A percentile compares a stretch with the other conserved stretches of the same genome.
Evolutionary conservation across 1,140 invertebrate species (phyloP).

Genomic region (Nilaparvata lugens): DNA sequence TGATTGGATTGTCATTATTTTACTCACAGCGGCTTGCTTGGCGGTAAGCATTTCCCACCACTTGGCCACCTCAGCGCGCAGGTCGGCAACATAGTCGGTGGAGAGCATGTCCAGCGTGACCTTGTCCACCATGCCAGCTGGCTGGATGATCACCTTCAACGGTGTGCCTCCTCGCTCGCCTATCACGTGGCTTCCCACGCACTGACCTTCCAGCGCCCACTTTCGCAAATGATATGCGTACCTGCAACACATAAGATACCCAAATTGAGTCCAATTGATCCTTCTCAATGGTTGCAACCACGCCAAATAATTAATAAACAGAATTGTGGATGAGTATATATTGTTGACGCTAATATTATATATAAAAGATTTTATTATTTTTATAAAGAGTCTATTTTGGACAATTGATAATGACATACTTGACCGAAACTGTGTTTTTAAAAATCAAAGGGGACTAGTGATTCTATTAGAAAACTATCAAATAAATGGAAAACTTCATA

Average conservation of each 20-base stretch:
- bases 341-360: no score
- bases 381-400: no score
- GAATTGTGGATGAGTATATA: no score
- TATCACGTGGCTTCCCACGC: conserved; percentile 59
- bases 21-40: conserved; percentile 15
- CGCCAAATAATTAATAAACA: neutral
- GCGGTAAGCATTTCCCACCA: conserved; percentile 56
- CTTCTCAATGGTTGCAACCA: no score
- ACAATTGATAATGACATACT: no score
- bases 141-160: conserved; percentile 70
- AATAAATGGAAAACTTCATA: no score
- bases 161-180: conserved; percentile 41
- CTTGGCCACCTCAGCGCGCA: conserved; percentile 85
- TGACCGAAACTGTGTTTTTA: no score
- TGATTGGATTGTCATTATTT: no score
- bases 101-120: conserved; percentile 64
- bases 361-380: no score
- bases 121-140: conserved; percentile 72
- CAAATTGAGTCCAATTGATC: neutral
- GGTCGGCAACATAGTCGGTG: conserved; percentile 78
- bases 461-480: no score
- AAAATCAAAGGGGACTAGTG: no score
- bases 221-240: conserved; percentile 78
- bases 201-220: conserved; percentile 72
- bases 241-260: conserved; percentile 33